Evolutionary conservation across 2,888 invertebrate genomes (phyloP).

Genomic region (Ophioninae sp.): DNA sequence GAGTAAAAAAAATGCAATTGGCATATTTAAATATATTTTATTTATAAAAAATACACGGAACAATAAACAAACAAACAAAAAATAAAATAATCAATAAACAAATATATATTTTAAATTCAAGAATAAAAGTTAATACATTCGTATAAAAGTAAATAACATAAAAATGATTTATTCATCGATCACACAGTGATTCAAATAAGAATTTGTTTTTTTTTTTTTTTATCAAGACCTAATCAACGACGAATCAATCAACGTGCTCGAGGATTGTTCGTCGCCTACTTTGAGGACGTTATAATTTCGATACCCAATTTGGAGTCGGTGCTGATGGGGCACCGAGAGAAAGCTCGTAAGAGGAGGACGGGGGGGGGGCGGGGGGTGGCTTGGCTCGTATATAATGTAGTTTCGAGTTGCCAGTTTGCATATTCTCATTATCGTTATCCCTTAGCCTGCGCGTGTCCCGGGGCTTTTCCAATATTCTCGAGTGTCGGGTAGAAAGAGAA

Average conservation of each 20-base stretch:
- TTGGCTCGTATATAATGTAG: slow-evolving; percentile 7
- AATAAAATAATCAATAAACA: too few species aligned
- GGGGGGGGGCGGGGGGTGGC: background rate
- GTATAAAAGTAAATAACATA: too few species aligned
- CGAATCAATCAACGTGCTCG: slow-evolving; percentile 40
- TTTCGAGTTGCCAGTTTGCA: slow-evolving; percentile 58
- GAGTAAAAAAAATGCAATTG: too few species aligned
- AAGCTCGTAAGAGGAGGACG: background rate
- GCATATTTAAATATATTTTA: too few species aligned
- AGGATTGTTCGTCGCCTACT: slow-evolving; percentile 42
- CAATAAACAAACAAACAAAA: too few species aligned
- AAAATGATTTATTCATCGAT: too few species aligned
- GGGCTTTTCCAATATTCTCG: slow-evolving; percentile 62
- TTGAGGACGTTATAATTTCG: slow-evolving; percentile 44
- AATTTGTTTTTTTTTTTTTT: background rate
- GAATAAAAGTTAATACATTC: too few species aligned
- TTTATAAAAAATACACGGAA: too few species aligned
- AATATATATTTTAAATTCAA: too few species aligned
- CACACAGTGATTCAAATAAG: too few species aligned
- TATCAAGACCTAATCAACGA: background rate
- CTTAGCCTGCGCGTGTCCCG: slow-evolving; percentile 50
- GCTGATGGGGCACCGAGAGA: too few species aligned
- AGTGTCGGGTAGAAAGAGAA: slow-evolving; percentile 38
- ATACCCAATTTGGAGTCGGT: slow-evolving; percentile 40
- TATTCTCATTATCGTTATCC: slow-evolving; percentile 63